Evolutionary conservation across 2,888 invertebrate genomes (phyloP).

Genomic region (Mantis religiosa): DNA sequence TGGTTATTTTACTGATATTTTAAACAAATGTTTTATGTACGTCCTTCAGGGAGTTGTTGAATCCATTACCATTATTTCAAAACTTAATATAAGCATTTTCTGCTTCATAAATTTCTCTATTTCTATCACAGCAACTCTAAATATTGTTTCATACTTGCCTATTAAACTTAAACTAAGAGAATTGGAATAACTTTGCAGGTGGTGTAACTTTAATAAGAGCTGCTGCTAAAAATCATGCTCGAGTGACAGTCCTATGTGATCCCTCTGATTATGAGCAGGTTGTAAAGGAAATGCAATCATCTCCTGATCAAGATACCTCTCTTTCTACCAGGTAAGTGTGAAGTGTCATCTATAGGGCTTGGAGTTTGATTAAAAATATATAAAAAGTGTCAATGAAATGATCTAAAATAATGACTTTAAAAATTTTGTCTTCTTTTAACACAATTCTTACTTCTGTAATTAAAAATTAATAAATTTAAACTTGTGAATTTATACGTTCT

Average conservation of each 20-base stretch:
- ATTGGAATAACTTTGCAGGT: constrained; percentile 39
- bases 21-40: background rate
- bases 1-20: background rate
- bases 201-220: constrained; percentile 93
- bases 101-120: background rate
- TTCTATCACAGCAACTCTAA: background rate
- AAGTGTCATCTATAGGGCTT: background rate
- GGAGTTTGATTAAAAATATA: too few species aligned
- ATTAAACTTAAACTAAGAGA: background rate
- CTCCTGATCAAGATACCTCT: constrained; percentile 63
- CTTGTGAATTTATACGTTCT: too few species aligned
- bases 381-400: too few species aligned
- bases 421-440: too few species aligned
- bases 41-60: background rate
- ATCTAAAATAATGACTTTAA: too few species aligned
- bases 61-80: background rate
- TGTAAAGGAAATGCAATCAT: constrained; percentile 64
- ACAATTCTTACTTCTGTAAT: too few species aligned
- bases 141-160: too few species aligned
- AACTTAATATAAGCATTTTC: background rate
- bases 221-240: constrained; percentile 93
- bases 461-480: too few species aligned
- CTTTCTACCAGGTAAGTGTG: constrained; percentile 61
- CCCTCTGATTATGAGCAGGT: constrained; percentile 80
- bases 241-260: constrained; percentile 92